Evolutionary conservation across 2,888 invertebrate species (phyloP), one percentile per base, ranked within the genome.

Genomic region (Xylocampa areola): DNA sequence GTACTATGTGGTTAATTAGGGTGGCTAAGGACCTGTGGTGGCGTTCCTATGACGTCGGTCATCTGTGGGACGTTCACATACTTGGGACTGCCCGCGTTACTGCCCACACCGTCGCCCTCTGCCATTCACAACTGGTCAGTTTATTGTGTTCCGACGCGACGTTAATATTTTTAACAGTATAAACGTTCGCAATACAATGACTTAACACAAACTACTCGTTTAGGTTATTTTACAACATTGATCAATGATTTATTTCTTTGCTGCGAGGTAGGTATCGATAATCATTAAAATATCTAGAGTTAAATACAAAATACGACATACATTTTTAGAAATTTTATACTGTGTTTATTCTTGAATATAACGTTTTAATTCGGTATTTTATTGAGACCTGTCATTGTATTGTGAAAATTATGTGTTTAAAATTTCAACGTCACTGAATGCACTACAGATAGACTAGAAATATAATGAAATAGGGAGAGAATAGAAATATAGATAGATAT

Each of bases 31-130:
- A 89, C 89, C 88, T 89, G 90, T 51, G 85, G 82, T 14, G 86
- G 83, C 5, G 87, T 83, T 73, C 80, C 88, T 72, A 90, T 82
- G 40, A 84, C 85, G 50, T 91, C 91, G 66, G 79, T 82, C 87
- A 90, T 86, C 79, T 84, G 88, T 37, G 87, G 86, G 57, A 89
- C 81, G 68, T 73, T 85, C 80, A 90, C 78, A 81, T 85, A 91
- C 86, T 92, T 91, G 63, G 91, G 90, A 79, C 92, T 91, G 70
- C 87, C 90, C 43, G 85, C 80, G 58, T 79, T 80, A 78, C 86
- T 78, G 76, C 80, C 85, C 80, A 89, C 90, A 77, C 91, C 89
- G 59, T 92, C 92, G 67, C 90, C 91, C 83, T 92, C 93, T 92
- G 85, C 39, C 58, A 49, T 68, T 54, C 55, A 69, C 10, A 64